These are phyloP conservation scores for Megalurothrips usitatus DNA, from an alignment of 2,888 invertebrate genomes.

Conservation along the genomic window DNA sequence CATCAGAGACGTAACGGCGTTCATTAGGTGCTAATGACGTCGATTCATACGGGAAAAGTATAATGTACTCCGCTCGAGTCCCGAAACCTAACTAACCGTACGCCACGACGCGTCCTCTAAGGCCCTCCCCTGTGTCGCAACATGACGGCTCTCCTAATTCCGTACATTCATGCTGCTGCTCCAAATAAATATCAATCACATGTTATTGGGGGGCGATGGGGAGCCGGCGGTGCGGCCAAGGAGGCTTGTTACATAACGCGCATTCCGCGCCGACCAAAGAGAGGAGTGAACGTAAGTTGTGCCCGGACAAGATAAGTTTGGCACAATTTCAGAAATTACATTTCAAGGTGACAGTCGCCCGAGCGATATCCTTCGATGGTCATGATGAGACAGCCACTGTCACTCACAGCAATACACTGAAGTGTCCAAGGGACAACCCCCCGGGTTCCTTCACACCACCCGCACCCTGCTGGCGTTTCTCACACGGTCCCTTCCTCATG, in stretches of 20 bases:
- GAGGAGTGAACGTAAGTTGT: too few relatives aligned
- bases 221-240: too few relatives aligned
- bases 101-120: too few relatives aligned
- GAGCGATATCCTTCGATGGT: neutral
- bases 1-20: neutral
- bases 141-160: neutral
- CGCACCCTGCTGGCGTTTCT: neutral
- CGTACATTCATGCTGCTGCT: neutral
- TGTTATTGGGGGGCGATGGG: neutral
- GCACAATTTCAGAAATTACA: neutral
- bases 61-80: too few relatives aligned
- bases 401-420: neutral
- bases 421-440: neutral
- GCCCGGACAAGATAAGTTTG: neutral
- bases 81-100: too few relatives aligned
- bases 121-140: neutral
- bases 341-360: neutral
- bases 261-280: too few relatives aligned
- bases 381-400: neutral
- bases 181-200: neutral
- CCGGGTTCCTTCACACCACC: neutral
- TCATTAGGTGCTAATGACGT: neutral
- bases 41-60: neutral
- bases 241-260: too few relatives aligned
- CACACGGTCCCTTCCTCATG: conserved; percentile 1